Conservation (phyloP, 2,113 vertebrate species). For the Oophaga pumilio region DNA sequence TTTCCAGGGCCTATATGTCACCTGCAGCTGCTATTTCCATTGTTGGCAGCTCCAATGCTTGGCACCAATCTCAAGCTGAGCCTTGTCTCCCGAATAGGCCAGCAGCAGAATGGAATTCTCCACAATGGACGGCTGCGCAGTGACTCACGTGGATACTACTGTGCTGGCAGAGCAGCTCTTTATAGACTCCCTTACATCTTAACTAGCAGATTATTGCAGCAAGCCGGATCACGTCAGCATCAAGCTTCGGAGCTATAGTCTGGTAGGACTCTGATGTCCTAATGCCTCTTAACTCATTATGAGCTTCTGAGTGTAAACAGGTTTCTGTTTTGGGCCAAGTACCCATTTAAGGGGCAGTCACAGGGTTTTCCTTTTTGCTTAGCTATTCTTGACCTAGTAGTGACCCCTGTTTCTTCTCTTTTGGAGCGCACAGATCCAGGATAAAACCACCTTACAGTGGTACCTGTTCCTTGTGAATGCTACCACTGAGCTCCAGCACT, state of each 20-base stretch:
- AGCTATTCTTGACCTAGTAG: background rate
- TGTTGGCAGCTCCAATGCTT: slow-evolving; percentile 60
- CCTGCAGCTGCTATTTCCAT: slow-evolving; percentile 65
- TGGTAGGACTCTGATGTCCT: background rate
- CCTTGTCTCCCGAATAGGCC: slow-evolving; percentile 60
- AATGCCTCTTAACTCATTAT: background rate
- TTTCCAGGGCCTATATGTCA: slow-evolving; percentile 61
- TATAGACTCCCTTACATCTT: slow-evolving; percentile 41
- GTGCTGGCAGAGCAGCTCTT: slow-evolving; percentile 49
- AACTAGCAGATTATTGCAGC: slow-evolving; percentile 34
- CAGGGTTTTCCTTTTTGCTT: background rate
- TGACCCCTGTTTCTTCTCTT: background rate
- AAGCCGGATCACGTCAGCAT: slow-evolving; percentile 15
- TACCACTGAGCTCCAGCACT: background rate
- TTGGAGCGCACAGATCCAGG: background rate
- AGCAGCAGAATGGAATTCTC: slow-evolving; percentile 61
- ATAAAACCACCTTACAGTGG: background rate
- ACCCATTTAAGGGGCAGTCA: background rate
- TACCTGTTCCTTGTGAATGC: too few relatives aligned
- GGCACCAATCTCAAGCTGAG: slow-evolving; percentile 56
- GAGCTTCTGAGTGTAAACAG: background rate
- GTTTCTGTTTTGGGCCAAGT: background rate
- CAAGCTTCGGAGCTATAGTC: background rate
- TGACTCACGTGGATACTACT: slow-evolving; percentile 61
- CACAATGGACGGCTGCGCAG: slow-evolving; percentile 59